phyloP scores from a whole-genome alignment of 2,888 invertebrate genomes.

The Cerceris rybyensis region DNA sequence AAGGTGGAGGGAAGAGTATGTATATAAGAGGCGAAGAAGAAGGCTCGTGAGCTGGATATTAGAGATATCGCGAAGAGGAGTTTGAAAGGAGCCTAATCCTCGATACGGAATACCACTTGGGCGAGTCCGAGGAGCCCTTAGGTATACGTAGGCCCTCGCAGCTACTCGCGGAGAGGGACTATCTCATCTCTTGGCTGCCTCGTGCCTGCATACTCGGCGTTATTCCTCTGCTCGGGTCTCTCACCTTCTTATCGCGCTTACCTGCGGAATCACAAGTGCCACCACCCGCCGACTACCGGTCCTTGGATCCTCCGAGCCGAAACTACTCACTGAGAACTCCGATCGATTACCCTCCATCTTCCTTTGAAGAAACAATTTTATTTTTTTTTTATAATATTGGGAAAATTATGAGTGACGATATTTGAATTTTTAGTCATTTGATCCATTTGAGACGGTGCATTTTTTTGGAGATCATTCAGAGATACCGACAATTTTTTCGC shows the following conservation, averaged over 20 bases:
- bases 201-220: conserved; percentile 43
- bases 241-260: conserved; percentile 45
- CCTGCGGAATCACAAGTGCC: conserved; percentile 32
- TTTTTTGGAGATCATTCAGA: no score
- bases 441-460: no score
- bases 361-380: not conserved
- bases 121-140: conserved; percentile 27
- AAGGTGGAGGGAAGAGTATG: not conserved
- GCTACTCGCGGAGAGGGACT: conserved; percentile 6
- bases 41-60: conserved; percentile 33
- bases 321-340: not conserved
- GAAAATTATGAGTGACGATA: no score
- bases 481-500: no score
- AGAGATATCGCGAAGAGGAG: conserved; percentile 12
- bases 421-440: no score
- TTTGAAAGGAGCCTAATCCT: conserved; percentile 38
- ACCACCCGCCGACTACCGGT: conserved; percentile 39
- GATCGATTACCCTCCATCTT: not conserved
- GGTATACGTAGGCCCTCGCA: conserved; percentile 19
- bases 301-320: conserved; percentile 7
- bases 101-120: conserved; percentile 25
- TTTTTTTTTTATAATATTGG: no score
- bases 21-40: not conserved
- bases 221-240: conserved; percentile 37
- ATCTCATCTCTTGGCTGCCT: conserved; percentile 45